Evolutionary conservation across 37 sponge, comb jelly and placozoan species (phyloP), one percentile per base, ranked within the genome.

Genomic region (Mnemiopsis leidyi): DNA sequence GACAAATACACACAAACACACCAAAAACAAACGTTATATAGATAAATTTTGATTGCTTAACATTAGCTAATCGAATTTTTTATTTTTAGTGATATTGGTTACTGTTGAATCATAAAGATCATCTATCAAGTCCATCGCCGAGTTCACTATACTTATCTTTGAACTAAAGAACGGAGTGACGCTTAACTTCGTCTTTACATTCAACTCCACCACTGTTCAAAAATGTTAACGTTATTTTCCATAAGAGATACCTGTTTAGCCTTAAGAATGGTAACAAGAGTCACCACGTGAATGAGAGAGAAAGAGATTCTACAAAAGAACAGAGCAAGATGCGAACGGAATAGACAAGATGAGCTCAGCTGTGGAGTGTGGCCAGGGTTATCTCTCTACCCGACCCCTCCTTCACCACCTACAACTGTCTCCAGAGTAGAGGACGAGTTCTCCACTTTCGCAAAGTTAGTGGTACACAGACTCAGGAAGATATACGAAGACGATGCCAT

Each of bases 301-400:
- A 67, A 67, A n/a, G n/a, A n/a, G n/a, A n/a, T n/a, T 67, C 68
- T 13, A 20, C 20, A 67, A 67, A 67, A 67, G 68, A 67, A 67
- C 68, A 67, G 68, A 20, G 68, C 68, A 67, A 67, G 68, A 67
- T 67, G 68, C 20, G 68, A 67, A 67, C 20, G 68, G 68, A 67
- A 67, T 67, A 67, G 68, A 67, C 68, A 67, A 67, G 68, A 67
- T 67, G 68, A 67, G 68, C 68, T 67, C 68, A 67, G 68, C 68
- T n/a, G n/a, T n/a, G n/a, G n/a, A n/a, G n/a, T 67, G 68, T 67
- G 68, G 68, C 68, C 68, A 67, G 68, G 68, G 18, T 67, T 20
- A 67, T 67, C 68, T 67, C 68, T 67, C 68, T 67, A 67, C 68
- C 68, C 68, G 68, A 67, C 68, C 68, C 68, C 68, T 67, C 68